Evolutionary conservation across 2,888 invertebrate genomes (phyloP), one percentile per base, ranked within the genome.

Genomic region (Epiperipatus broadwayi): DNA sequence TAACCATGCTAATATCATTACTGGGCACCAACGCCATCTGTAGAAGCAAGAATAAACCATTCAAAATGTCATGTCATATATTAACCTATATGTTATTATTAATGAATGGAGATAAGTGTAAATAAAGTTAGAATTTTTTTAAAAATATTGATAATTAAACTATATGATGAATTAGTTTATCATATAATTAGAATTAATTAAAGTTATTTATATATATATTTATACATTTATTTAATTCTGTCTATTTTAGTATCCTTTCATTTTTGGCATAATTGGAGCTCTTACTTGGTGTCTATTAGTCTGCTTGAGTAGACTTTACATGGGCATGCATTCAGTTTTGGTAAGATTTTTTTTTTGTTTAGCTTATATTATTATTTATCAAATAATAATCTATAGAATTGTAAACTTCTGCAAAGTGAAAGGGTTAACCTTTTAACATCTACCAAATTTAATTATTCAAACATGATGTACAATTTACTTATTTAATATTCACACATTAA

Each of bases 301-400:
- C 39, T 83, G 81, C 54, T 62, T 75, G 37, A 87, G 85, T 60
- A 65, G 89, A 50, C 59, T 89, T 10, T 89, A 89, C 58, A 67
- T 89, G 35, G 89, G 89, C 48, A 89, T 89, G 87, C 87, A 89
- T 54, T 77, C 80, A 50, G 74, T 83, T 44, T 63, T 85, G 65
- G 80, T 80, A 63, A 70, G 71, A 62, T 41, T 37, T 16, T n/a
- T n/a, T n/a, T n/a, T n/a, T n/a, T n/a, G n/a, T n/a, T n/a, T n/a
- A n/a, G n/a, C n/a, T n/a, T 19, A 12, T 14, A 15, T 18, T 5
- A 5, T 4, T 14, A 3, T 19, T 29, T 10, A 10, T 10, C n/a
- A 10, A 25, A n/a, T 10, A 10, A 25, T 10, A 25, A 10, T 31
- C 19, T 32, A 21, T 3, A 10, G 10, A 20, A 32, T n/a, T n/a